Base-by-base conservation (phyloP, 1,140 invertebrate genomes). In the Zaprionus inermis region DNA sequence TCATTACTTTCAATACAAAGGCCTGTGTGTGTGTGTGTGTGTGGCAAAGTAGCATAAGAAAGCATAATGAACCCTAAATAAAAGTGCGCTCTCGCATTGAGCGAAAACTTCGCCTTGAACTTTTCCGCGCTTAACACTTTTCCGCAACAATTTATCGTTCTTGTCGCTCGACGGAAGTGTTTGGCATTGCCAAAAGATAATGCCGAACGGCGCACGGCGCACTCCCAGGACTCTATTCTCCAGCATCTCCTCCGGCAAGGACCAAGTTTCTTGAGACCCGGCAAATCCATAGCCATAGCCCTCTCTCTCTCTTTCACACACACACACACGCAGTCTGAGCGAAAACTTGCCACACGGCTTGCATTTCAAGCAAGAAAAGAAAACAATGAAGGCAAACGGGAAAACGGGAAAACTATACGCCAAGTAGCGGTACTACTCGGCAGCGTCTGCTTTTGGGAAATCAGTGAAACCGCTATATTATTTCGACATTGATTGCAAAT, bases 61-160 rank as follows among this genome's bases (percentile, higher is more conserved):
- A 75, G 65, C 79, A 81, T 81, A 81, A 81, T 81, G 79, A 81
- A 81, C 79, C 79, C 79, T 72, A 81, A 81, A 81, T 81, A 81
- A 79, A 81, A 81, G 79, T 81, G 72, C 64, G 71, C 68, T 58
- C 68, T 58, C 64, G 63, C 57, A 76, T 68, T 52, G 66, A 49
- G 20, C 38, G 44, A 76, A 81, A 81, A 81, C 76, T 81, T 81
- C 79, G 72, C 52, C 76, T 30, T 80, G 76, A 80, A 80, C 78
- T 80, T 78, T 80, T 74, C 55, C 71, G 67, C 76, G 79, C 79
- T 81, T 81, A 81, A 81, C 79, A 81, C 79, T 81, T 81, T 81
- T 75, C 72, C 79, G 76, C 79, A 81, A 81, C 79, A 81, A 81
- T 81, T 81, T 81, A 81, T 81, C 79, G 79, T 78, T 70, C 60